A percentile compares a stretch with the other conserved stretches of the same genome.
Conservation (phyloP, 2,888 invertebrate species). For the Macrostomum cliftonense region DNA sequence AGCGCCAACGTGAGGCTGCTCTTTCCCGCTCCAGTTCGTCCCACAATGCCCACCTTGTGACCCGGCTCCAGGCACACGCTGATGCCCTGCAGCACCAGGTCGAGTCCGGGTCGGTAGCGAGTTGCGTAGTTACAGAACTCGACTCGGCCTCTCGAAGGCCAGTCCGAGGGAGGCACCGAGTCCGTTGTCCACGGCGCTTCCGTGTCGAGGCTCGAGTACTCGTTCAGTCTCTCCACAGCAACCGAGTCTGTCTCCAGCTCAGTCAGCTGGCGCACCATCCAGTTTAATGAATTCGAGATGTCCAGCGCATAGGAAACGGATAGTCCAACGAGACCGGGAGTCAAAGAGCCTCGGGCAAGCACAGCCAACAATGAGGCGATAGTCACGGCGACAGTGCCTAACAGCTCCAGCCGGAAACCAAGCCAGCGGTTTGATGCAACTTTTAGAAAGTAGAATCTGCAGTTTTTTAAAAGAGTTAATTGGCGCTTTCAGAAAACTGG, state of each 20-base stretch:
- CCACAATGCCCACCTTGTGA: conserved; percentile 32
- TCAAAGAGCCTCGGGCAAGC: conserved; percentile 15
- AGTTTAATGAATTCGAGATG: conserved; percentile 84
- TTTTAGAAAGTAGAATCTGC: too few species aligned
- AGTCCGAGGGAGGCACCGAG: conserved; percentile 17
- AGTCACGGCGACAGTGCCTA: conserved; percentile 26
- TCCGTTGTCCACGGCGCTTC: too few species aligned
- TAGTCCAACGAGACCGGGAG: conserved; percentile 45
- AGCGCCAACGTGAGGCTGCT: conserved; percentile 25
- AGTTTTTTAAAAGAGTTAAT: too few species aligned
- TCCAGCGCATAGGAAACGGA: conserved; percentile 44
- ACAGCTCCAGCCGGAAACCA: conserved; percentile 27
- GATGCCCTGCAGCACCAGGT: conserved; percentile 27
- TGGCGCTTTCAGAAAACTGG: too few species aligned
- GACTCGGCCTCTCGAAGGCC: conserved; percentile 28
- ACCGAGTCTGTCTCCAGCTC: conserved; percentile 94
- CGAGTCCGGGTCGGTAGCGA: conserved; percentile 27
- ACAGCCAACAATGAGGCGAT: conserved; percentile 30
- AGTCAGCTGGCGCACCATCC: conserved; percentile 83
- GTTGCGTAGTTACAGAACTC: conserved; percentile 24
- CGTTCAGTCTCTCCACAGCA: conserved; percentile 84
- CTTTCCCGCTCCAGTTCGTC: conserved; percentile 32
- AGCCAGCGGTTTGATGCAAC: conserved; percentile 21
- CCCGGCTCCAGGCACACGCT: conserved; percentile 20
- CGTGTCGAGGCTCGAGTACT: conserved; percentile 50